A percentile compares a stretch with the other conserved stretches of the same genome.
Evolutionary conservation across 2,113 vertebrate species (phyloP).

Genomic region (Penelope pileata): DNA sequence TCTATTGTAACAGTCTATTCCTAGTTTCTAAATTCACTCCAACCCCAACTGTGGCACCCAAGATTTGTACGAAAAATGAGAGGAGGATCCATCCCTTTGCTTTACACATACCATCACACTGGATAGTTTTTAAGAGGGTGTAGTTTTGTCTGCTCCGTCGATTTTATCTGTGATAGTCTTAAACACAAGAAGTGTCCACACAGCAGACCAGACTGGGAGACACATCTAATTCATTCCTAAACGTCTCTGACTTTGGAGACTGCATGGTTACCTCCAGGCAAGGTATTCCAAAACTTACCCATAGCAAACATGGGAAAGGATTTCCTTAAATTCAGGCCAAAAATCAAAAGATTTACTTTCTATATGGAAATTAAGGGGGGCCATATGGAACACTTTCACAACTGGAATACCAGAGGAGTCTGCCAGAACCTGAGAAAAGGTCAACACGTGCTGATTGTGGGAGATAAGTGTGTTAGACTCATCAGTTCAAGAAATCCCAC

Average conservation of each 20-base stretch:
- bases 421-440: not conserved
- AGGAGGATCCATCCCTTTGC: not conserved
- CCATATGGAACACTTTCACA: not conserved
- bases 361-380: not conserved
- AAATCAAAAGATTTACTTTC: not conserved
- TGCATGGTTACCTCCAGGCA: not conserved
- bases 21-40: not conserved
- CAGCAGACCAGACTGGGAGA: not conserved
- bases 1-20: not conserved
- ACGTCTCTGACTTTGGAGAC: not conserved
- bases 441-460: fast-evolving
- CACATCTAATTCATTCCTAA: not conserved
- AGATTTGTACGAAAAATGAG: not conserved
- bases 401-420: not conserved
- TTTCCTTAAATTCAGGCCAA: not conserved
- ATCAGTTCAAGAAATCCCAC: not conserved
- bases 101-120: not conserved
- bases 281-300: not conserved
- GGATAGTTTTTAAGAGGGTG: not conserved
- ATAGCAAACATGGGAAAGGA: not conserved
- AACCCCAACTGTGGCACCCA: not conserved
- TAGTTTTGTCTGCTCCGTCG: not conserved
- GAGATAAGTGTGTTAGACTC: not conserved
- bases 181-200: not conserved
- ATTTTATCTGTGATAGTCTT: not conserved